Evolutionary conservation across 2,797 vertebrate species (phyloP).

Genomic region (Xenops minutus): DNA sequence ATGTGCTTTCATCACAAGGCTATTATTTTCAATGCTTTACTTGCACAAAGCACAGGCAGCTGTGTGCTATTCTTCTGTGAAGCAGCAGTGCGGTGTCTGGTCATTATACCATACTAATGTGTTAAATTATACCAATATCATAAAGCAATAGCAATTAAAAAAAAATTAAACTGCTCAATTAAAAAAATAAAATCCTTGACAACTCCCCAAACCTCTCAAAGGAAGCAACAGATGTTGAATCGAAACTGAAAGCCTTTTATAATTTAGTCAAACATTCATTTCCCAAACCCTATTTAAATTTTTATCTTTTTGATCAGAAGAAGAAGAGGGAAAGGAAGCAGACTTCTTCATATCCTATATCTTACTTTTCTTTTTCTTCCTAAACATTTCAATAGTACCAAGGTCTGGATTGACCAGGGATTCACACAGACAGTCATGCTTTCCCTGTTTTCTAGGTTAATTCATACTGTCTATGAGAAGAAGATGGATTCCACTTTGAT

Average conservation of each 20-base stretch:
- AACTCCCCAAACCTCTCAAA: neutral
- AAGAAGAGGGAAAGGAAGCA: neutral
- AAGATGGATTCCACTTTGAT: neutral
- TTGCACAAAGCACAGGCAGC: slow-evolving; percentile 55
- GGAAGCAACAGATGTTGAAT: neutral
- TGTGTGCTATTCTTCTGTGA: slow-evolving; percentile 47
- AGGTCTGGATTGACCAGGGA: neutral
- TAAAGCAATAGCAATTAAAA: neutral
- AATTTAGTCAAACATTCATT: neutral
- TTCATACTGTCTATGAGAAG: neutral
- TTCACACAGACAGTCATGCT: neutral
- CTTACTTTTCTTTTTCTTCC: neutral
- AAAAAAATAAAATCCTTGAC: neutral
- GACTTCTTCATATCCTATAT: neutral
- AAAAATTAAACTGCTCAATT: neutral
- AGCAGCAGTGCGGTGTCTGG: neutral
- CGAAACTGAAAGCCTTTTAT: neutral
- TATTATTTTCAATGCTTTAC: slow-evolving; percentile 42
- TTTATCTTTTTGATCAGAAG: neutral
- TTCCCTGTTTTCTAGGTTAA: neutral
- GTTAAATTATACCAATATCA: slow-evolving; percentile 43
- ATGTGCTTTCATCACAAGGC: slow-evolving; percentile 41
- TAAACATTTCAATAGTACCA: neutral
- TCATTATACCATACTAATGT: slow-evolving; percentile 11
- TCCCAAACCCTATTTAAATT: neutral